Percentiles rank a stretch among this genome's conserved stretches.
phyloP scores from a whole-genome alignment of 2,113 vertebrate species.

The Otus sunia region DNA sequence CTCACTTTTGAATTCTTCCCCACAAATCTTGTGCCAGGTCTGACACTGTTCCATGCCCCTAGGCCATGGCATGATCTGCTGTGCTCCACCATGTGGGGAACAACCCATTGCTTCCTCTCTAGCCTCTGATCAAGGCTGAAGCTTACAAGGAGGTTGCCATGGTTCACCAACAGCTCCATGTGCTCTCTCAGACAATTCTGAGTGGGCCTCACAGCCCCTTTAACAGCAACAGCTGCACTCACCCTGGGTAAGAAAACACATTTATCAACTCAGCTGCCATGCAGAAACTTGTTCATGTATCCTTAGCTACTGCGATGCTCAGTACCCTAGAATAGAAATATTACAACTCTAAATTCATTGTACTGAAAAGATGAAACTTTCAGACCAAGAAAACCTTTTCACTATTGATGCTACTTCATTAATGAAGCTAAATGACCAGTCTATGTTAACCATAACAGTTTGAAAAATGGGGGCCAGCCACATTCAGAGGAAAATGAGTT shows the following conservation, averaged over 20 bases:
- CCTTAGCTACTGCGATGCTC: not conserved
- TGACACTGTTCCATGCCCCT: not conserved
- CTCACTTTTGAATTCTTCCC: not conserved
- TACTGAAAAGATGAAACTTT: not conserved
- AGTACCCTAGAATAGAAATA: not conserved
- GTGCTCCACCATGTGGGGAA: not conserved
- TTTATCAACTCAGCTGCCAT: not conserved
- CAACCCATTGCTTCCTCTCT: not conserved
- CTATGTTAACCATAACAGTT: not conserved
- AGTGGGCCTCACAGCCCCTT: not conserved
- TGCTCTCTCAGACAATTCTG: not conserved
- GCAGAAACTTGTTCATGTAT: not conserved
- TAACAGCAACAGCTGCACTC: not conserved
- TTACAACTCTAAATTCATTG: not conserved
- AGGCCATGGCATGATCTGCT: not conserved
- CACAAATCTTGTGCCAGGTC: not conserved
- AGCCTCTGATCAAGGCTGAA: not conserved
- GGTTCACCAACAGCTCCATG: not conserved
- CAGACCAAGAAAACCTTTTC: not conserved
- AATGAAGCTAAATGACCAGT: not conserved
- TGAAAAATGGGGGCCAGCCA: not conserved
- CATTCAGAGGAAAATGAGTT: conserved; percentile 21
- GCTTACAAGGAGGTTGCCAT: not conserved
- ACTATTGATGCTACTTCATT: not conserved
- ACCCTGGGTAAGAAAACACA: not conserved